Evolutionary conservation across 2,113 vertebrate genomes (phyloP).

Genomic region (Phaetusa simplex): DNA sequence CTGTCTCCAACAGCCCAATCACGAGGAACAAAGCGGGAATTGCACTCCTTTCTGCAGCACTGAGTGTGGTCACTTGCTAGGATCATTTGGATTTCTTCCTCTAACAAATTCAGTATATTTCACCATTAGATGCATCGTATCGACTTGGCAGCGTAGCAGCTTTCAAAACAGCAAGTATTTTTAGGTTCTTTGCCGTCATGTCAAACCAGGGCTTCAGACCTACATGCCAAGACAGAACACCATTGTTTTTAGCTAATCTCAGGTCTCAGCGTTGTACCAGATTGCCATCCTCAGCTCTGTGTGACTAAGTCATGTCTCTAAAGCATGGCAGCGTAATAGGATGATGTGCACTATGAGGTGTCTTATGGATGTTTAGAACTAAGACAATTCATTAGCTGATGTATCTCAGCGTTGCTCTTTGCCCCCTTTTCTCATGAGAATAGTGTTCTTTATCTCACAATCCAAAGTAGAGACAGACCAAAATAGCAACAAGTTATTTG

Average conservation of each 20-base stretch:
- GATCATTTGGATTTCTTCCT: background rate
- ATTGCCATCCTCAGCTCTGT: background rate
- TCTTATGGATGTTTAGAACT: background rate
- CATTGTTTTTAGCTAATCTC: background rate
- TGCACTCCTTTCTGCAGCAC: background rate
- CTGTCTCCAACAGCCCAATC: background rate
- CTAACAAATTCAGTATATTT: background rate
- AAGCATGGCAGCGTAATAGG: background rate
- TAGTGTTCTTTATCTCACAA: background rate
- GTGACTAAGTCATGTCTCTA: background rate
- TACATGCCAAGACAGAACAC: background rate
- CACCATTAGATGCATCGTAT: background rate
- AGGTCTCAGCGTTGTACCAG: background rate
- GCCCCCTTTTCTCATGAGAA: background rate
- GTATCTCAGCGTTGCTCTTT: background rate
- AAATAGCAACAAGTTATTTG: constrained; percentile 30
- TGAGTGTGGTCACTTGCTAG: background rate
- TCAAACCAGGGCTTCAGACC: background rate
- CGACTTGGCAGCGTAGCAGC: background rate
- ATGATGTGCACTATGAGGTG: background rate
- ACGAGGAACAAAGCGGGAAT: background rate
- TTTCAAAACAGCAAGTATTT: constrained; percentile 13
- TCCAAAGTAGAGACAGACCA: background rate
- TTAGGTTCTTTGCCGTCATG: background rate
- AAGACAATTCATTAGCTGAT: background rate